Conservation (phyloP, 2,113 vertebrate genomes). For the Mungos mungo region DNA sequence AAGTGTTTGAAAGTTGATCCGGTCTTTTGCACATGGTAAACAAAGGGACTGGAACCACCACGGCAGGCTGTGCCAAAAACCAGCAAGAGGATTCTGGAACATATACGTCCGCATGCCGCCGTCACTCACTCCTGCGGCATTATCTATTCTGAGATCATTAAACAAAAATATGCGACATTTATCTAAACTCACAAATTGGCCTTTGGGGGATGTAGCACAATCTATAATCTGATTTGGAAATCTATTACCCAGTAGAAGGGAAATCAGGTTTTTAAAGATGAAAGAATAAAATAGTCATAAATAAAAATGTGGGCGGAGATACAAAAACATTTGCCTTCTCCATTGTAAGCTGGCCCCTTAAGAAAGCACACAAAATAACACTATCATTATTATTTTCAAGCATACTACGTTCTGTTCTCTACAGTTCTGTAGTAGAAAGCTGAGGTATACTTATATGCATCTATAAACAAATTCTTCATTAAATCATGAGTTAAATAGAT, state of each 20-base stretch:
- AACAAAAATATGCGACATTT: constrained; percentile 55
- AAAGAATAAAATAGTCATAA: constrained; percentile 47
- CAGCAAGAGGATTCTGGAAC: constrained; percentile 48
- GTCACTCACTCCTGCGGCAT: constrained; percentile 35
- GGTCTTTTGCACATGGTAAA: constrained; percentile 75
- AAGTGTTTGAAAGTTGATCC: constrained; percentile 81
- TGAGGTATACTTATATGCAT: not conserved
- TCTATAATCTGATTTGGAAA: constrained; percentile 22
- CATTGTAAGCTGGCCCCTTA: not conserved
- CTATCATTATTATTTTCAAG: not conserved
- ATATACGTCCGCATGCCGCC: constrained; percentile 4
- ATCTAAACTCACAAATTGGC: constrained; percentile 66
- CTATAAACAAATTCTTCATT: not conserved
- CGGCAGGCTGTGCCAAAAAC: constrained; percentile 46
- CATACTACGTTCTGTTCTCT: not conserved
- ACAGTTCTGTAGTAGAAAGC: not conserved
- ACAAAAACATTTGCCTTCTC: not conserved
- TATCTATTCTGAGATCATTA: constrained; percentile 64
- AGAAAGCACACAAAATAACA: not conserved
- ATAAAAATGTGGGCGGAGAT: not conserved
- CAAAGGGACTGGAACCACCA: constrained; percentile 61
- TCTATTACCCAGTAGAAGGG: not conserved
- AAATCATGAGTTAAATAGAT: not conserved
- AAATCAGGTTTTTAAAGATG: not conserved
- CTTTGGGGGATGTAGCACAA: constrained; percentile 16